These are phyloP conservation scores for Simalia tracyae DNA, from an alignment of 2,797 vertebrate genomes.

Conservation along the genomic window DNA sequence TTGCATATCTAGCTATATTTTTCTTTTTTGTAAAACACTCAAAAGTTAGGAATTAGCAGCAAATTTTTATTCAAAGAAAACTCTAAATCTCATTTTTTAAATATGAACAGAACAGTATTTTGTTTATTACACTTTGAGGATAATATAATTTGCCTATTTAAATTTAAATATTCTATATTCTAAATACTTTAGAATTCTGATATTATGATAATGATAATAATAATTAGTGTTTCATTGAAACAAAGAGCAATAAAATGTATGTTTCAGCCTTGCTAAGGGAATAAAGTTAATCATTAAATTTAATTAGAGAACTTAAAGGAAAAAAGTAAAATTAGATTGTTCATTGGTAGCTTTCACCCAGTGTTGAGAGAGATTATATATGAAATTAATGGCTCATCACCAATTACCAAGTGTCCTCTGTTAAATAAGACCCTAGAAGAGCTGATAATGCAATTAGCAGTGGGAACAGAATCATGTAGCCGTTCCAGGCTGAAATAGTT, in stretches of 20 bases:
- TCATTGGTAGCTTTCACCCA: slow-evolving; percentile 22
- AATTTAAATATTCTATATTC: neutral
- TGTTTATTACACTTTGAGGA: no score
- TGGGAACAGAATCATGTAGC: neutral
- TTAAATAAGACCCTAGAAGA: slow-evolving; percentile 22
- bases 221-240: neutral
- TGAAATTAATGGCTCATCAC: neutral
- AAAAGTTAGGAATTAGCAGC: neutral
- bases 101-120: no score
- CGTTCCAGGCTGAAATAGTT: slow-evolving; percentile 24
- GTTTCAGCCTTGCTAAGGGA: neutral
- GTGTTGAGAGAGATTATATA: slow-evolving; percentile 29
- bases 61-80: neutral
- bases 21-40: neutral
- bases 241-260: neutral
- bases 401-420: slow-evolving; percentile 26
- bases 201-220: neutral
- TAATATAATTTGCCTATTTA: no score
- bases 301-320: slow-evolving; percentile 7
- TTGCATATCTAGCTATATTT: neutral
- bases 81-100: no score
- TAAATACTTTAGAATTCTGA: neutral
- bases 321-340: neutral
- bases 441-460: slow-evolving; percentile 5
- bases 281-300: neutral